Evolutionary conservation across 1,140 invertebrate genomes (phyloP).

Genomic region (Neotoxoptera formosana): DNA sequence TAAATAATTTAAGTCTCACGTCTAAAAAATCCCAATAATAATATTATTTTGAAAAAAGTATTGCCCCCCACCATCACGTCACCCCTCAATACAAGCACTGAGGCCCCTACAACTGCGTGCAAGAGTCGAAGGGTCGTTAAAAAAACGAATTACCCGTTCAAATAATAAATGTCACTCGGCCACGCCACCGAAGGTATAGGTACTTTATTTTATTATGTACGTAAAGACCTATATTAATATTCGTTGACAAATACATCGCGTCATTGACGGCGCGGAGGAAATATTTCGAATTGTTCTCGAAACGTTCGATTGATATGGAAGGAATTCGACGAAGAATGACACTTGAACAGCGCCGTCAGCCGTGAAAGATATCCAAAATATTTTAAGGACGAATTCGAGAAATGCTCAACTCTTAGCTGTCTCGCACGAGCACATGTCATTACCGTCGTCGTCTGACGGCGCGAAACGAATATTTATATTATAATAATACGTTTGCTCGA

Average conservation of each 20-base stretch:
- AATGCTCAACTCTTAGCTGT: not conserved
- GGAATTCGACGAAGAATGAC: not conserved
- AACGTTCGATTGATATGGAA: not conserved
- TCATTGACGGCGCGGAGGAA: not conserved
- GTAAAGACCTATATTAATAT: not conserved
- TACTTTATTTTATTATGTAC: not conserved
- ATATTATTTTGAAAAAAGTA: too few relatives aligned
- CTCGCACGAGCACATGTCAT: not conserved
- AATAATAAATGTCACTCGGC: too few relatives aligned
- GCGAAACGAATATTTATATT: not conserved
- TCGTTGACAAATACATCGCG: not conserved
- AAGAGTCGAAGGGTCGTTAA: too few relatives aligned
- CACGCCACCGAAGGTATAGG: not conserved
- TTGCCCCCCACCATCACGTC: too few relatives aligned
- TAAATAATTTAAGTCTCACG: too few relatives aligned
- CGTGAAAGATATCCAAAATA: not conserved
- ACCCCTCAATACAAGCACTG: too few relatives aligned
- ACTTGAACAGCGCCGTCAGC: not conserved
- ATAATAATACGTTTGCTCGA: not conserved
- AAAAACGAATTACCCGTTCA: too few relatives aligned
- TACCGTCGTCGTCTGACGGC: not conserved
- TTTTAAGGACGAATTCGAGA: not conserved
- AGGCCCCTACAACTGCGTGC: too few relatives aligned
- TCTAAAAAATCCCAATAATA: too few relatives aligned
- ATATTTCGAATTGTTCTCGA: not conserved